Evolutionary conservation across 2,113 vertebrate species (phyloP).

Genomic region (Sphyrna mokarran): DNA sequence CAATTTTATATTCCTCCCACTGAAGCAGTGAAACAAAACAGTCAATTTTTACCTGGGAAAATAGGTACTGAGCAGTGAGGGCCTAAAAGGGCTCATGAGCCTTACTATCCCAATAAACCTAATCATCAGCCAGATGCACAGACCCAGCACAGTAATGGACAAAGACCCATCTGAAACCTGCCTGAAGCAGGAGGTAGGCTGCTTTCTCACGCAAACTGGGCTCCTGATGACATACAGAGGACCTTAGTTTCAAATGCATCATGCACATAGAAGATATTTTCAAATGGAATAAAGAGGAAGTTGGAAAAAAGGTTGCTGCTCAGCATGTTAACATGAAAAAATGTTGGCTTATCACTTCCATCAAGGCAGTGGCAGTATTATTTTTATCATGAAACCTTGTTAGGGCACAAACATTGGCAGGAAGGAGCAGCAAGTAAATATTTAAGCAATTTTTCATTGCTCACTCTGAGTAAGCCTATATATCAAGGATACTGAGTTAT

Average conservation of each 20-base stretch:
- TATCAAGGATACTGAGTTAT: background rate
- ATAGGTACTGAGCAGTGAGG: background rate
- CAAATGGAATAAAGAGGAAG: background rate
- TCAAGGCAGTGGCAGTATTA: background rate
- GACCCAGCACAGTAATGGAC: background rate
- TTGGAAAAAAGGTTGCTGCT: background rate
- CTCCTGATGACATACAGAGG: background rate
- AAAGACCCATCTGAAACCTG: background rate
- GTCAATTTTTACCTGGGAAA: background rate
- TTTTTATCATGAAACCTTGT: background rate
- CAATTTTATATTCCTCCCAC: background rate
- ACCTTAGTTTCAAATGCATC: background rate
- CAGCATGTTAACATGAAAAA: background rate
- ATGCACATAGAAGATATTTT: background rate
- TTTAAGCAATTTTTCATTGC: background rate
- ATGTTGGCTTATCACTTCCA: background rate
- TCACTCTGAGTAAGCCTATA: background rate
- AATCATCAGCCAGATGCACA: too few relatives aligned
- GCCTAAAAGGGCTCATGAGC: background rate
- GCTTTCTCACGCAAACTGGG: background rate
- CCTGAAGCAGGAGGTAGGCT: background rate
- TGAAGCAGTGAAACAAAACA: background rate
- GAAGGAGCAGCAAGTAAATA: background rate
- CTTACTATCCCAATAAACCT: background rate
- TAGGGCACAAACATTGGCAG: background rate